A percentile compares a stretch with the other conserved stretches of the same genome.
Evolutionary conservation across 2,113 vertebrate species (phyloP).

Genomic region (Sylvietta virens): DNA sequence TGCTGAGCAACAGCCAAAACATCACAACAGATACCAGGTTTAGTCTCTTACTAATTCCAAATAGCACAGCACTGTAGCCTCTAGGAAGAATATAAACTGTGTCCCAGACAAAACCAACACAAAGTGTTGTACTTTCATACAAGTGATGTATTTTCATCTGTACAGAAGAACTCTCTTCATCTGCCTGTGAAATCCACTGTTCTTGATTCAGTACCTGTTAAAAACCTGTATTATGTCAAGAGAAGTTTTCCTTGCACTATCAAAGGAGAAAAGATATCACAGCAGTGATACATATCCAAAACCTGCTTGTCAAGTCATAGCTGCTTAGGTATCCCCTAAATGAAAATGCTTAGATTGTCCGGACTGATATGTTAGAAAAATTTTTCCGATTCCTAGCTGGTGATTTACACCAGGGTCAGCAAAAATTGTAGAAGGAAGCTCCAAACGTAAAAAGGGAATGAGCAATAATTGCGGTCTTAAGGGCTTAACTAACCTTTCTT

Average conservation of each 20-base stretch:
- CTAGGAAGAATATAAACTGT: not conserved
- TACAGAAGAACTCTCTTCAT: not conserved
- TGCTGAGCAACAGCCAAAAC: not conserved
- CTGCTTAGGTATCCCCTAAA: not conserved
- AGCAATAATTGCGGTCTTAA: not conserved
- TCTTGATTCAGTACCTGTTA: not conserved
- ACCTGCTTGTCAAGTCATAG: not conserved
- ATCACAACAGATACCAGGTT: not conserved
- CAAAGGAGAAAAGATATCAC: not conserved
- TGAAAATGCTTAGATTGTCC: not conserved
- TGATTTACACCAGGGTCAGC: not conserved
- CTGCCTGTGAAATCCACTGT: not conserved
- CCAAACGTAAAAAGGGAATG: not conserved
- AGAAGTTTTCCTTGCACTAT: not conserved
- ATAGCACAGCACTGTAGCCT: not conserved
- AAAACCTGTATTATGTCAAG: not conserved
- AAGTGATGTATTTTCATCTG: no score
- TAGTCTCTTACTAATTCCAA: not conserved
- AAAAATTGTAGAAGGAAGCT: not conserved
- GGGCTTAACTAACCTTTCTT: not conserved
- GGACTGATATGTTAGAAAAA: not conserved
- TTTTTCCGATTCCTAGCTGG: not conserved
- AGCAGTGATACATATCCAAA: not conserved
- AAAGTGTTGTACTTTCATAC: not conserved
- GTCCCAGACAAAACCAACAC: not conserved